phyloP scores from a whole-genome alignment of 1,140 invertebrate species.

The Popillia japonica region DNA sequence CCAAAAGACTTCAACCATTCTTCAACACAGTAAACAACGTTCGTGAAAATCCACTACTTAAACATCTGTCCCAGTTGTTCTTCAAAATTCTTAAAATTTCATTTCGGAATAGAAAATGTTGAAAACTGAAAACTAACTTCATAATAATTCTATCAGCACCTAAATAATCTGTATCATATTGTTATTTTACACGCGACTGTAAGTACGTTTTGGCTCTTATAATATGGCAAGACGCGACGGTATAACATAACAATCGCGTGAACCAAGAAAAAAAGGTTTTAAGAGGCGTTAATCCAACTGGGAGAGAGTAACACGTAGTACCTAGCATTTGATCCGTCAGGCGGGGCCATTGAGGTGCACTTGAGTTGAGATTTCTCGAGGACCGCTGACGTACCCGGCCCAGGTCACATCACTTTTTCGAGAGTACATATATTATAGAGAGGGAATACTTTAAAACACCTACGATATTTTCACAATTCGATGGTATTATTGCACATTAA shows the following conservation, averaged over 20 bases:
- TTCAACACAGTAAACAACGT: too few relatives aligned
- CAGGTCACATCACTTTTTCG: conserved; percentile 23
- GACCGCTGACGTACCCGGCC: conserved; percentile 40
- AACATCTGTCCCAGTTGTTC: too few relatives aligned
- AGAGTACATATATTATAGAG: background rate
- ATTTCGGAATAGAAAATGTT: too few relatives aligned
- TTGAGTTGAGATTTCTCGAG: conserved; percentile 40
- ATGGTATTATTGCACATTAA: background rate
- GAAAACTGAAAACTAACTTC: too few relatives aligned
- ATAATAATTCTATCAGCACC: too few relatives aligned
- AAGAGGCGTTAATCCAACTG: conserved; percentile 41
- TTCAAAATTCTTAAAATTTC: too few relatives aligned
- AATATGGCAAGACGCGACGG: conserved; percentile 1
- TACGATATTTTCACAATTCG: conserved; percentile 19
- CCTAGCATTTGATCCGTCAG: conserved; percentile 40
- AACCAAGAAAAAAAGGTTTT: conserved; percentile 17
- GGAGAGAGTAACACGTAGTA: conserved; percentile 18
- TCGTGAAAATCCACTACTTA: too few relatives aligned
- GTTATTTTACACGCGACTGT: too few relatives aligned
- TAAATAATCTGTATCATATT: too few relatives aligned
- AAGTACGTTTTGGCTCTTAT: background rate
- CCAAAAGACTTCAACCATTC: too few relatives aligned
- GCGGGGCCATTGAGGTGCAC: conserved; percentile 38
- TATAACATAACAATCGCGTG: conserved; percentile 13
- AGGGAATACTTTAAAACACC: conserved; percentile 25